Base-by-base conservation (phyloP, 2,888 invertebrate species). In the Drosophila anomalata region DNA sequence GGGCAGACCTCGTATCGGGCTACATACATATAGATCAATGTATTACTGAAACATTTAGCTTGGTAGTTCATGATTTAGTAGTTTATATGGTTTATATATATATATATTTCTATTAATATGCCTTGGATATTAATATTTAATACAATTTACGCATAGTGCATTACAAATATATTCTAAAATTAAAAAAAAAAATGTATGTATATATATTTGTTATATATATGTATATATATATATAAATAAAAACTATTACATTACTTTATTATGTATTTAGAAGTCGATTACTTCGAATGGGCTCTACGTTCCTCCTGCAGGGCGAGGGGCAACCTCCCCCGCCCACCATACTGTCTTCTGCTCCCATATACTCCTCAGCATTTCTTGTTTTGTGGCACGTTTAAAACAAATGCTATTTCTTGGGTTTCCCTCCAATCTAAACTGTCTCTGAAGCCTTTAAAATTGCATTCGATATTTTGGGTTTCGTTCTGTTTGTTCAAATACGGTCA, bases 191-290 rank as follows among this genome's bases (percentile, higher is more conserved):
- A 56, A 53, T 57, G 71, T 63, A 67, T 70, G 53, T 65, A 52
- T 65, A 47, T 65, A 68, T 68, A 12, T 36, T 29, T 65, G 24
- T 31, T 39, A 41, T 61, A 44, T 57, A 41, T 54, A 54, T 53
- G 41, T 52, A 31, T 17, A 57, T 68, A 53, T 66, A 41, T 57
- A 39, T 53, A 50, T 79, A 79, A 82, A 87, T 85, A 87, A 83
- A 84, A 87, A 87, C 79, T 85, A 85, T 83, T 87, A 87, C 77
- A 83, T 82, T 86, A 82, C 70, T 76, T 79, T 77, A 80, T 63
- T 63, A 50, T 70, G 71, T 79, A 85, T 77, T 82, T 79, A 75
- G 79, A 73, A 79, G 66, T 81, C 75, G 7, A 62, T 60, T 74
- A 51, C 41, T 52, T 66, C 46, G 51, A 61, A 60, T 59, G 17